Conservation (phyloP, 2,888 invertebrate species). For the Ferdinandea cuprea region DNA sequence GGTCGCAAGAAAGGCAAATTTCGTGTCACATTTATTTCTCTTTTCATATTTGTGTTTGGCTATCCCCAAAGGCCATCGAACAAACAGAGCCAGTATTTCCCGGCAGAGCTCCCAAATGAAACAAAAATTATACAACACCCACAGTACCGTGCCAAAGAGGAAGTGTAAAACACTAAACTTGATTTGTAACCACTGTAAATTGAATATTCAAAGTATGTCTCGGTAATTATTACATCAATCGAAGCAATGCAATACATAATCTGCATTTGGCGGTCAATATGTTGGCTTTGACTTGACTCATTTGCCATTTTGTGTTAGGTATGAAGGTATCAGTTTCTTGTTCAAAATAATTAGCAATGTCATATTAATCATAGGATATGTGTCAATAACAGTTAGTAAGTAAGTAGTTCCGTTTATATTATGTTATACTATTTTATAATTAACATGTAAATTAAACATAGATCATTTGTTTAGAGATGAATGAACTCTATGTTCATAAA, state of each 20-base stretch:
- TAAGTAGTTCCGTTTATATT: neutral
- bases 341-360: constrained; percentile 9
- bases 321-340: neutral
- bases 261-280: constrained; percentile 1
- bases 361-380: constrained; percentile 16
- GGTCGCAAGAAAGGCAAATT: constrained; percentile 15
- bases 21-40: constrained; percentile 27
- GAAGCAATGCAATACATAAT: neutral
- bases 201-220: constrained; percentile 55
- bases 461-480: constrained; percentile 1
- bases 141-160: constrained; percentile 46
- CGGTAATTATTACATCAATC: constrained; percentile 59
- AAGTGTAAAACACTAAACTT: constrained; percentile 30
- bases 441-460: no score
- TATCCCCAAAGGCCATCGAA: constrained; percentile 22
- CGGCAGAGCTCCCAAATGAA: constrained; percentile 11
- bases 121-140: constrained; percentile 41
- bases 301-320: neutral
- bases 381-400: no score
- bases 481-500: constrained; percentile 10
- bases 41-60: constrained; percentile 28
- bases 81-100: constrained; percentile 19
- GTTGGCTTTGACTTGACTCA: neutral
- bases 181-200: constrained; percentile 21
- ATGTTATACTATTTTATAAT: no score